phyloP scores from a whole-genome alignment of 2,797 vertebrate genomes.

The Nothura maculosa region DNA sequence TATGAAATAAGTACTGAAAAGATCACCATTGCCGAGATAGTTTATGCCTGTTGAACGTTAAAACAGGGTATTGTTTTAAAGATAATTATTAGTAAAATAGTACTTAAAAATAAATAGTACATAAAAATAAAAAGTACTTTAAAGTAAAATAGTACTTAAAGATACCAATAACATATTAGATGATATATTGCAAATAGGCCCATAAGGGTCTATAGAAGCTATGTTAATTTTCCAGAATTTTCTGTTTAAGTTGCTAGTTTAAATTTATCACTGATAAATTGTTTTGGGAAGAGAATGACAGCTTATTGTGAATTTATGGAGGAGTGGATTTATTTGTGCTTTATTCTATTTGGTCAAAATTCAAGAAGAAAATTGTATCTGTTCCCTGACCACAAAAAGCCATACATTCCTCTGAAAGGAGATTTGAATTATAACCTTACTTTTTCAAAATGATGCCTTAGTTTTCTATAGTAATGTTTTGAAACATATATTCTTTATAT shows the following conservation, averaged over 20 bases:
- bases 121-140: no score
- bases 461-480: background rate
- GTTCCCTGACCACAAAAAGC: background rate
- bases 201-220: background rate
- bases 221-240: background rate
- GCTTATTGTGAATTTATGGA: background rate
- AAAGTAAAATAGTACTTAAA: no score
- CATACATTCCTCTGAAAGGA: background rate
- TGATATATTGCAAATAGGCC: background rate
- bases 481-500: background rate
- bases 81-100: background rate
- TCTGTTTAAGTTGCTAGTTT: background rate
- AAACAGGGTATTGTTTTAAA: background rate
- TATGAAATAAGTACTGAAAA: background rate
- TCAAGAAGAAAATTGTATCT: background rate
- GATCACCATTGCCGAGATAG: background rate
- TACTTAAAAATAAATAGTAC: no score
- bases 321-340: background rate
- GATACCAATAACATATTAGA: background rate
- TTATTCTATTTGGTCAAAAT: background rate
- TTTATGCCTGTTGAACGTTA: background rate
- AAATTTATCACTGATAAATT: background rate
- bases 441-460: conserved; percentile 32
- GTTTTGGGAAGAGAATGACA: background rate
- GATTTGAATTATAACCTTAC: conserved; percentile 28